These are phyloP conservation scores for Ectobius pallidus DNA, from an alignment of 2,888 invertebrate genomes.

Conservation along the genomic window DNA sequence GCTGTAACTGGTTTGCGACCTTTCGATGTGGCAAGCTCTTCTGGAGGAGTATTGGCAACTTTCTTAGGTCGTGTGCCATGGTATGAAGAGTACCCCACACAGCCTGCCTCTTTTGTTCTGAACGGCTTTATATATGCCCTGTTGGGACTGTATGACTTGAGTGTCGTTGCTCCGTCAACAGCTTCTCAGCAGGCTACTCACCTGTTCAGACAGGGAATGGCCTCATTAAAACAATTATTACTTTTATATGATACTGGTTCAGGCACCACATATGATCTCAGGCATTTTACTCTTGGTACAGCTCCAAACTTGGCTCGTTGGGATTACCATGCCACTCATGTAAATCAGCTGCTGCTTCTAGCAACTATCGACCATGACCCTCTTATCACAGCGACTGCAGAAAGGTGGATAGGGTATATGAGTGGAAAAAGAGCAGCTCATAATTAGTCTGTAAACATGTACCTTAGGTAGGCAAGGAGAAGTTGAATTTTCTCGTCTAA, in stretches of 20 bases:
- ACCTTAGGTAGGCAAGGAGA: no score
- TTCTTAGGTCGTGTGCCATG: conserved; percentile 88
- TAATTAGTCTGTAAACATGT: conserved; percentile 69
- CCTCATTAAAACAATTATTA: conserved; percentile 81
- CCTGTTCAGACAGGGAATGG: conserved; percentile 84
- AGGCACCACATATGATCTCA: conserved; percentile 88
- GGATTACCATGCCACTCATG: conserved; percentile 99
- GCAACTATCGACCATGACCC: conserved; percentile 85
- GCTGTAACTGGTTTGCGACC: conserved; percentile 82
- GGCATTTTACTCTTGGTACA: conserved; percentile 88
- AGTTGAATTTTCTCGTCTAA: no score
- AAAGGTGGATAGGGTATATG: conserved; percentile 95
- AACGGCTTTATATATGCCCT: conserved; percentile 99
- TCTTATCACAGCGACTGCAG: conserved; percentile 81
- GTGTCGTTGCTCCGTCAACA: conserved; percentile 74
- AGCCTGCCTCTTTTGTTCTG: conserved; percentile 91
- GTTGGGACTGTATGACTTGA: conserved; percentile 94
- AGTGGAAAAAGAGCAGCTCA: conserved; percentile 92
- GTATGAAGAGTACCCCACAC: conserved; percentile 99
- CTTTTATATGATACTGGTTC: conserved; percentile 94
- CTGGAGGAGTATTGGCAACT: conserved; percentile 82
- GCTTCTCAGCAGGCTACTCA: conserved; percentile 73
- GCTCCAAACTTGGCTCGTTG: conserved; percentile 95
- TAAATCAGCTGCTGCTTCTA: conserved; percentile 90
- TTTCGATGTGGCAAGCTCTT: conserved; percentile 72